Evolutionary conservation across 2,797 vertebrate species (phyloP), one percentile per base, ranked within the genome.

Genomic region (Columba guinea): DNA sequence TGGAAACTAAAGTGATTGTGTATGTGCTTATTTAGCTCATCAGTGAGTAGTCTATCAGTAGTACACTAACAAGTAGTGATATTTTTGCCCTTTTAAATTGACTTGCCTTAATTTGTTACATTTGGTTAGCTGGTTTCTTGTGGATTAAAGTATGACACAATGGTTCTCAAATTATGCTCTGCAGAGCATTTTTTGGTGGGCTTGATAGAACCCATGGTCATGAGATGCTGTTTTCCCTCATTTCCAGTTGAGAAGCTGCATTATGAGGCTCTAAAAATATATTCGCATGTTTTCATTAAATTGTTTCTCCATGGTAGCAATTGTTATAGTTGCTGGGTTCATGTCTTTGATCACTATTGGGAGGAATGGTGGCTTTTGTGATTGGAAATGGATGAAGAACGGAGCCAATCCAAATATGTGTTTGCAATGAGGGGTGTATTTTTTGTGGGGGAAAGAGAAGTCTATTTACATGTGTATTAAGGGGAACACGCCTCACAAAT

Each of bases 251-350:
- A 84, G 73, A 75, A 84, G 84, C 67, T 65, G 73, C 19, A 21
- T 95, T 96, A 65, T 34, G 76, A 93, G 76, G 44, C 82, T 91
- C 95, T 96, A 96, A 96, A 96, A 97, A 97, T 96, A 96, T 1
- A 94, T 93, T 95, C 79, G 16, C 69, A 91, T 94, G 94, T 86
- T 95, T 95, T 91, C 52, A 41, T 96, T 91, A 41, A 88, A 34
- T 69, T 78, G 84, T 76, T 94, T 93, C 87, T 93, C 89, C 69
- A 26, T 94, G 94, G 95, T 62, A 93, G 94, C 94, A 97, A 88
- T 97, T 95, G 89, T 93, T 92, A 3, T 20, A 94, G 96, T 70
- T 44, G 58, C 79, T 92, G 89, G 13, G 51, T 2, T 94, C 84
- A 12, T 27, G 83, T 55, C 82, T 96, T 96, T 96, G 90, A 86